These are phyloP conservation scores for Thunnus thynnus DNA, from an alignment of 2,113 vertebrate genomes.

Conservation along the genomic window DNA sequence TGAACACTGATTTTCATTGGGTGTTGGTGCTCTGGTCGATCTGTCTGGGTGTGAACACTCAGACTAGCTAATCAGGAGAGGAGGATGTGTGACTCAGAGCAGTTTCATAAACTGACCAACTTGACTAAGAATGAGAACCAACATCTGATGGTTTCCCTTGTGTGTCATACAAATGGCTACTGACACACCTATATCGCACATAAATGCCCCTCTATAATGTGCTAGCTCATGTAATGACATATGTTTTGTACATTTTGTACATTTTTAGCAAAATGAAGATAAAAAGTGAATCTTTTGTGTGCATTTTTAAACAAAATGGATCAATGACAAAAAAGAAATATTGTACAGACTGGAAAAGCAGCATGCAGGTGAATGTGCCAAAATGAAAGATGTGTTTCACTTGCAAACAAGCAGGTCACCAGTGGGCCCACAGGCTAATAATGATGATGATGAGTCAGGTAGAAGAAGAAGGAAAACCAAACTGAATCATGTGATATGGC, in stretches of 20 bases:
- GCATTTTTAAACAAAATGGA: no score
- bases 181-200: no score
- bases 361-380: not conserved
- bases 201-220: not conserved
- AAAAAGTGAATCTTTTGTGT: no score
- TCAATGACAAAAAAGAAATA: no score
- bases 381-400: slow-evolving; percentile 1
- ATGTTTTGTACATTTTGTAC: not conserved
- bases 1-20: slow-evolving; percentile 70
- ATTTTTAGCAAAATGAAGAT: no score
- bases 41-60: slow-evolving; percentile 47
- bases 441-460: not conserved
- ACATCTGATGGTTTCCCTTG: not conserved
- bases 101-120: slow-evolving; percentile 20
- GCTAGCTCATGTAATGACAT: not conserved
- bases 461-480: not conserved
- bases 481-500: not conserved
- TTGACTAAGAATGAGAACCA: not conserved
- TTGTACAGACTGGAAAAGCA: no score
- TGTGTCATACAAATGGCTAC: not conserved
- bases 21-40: slow-evolving; percentile 36
- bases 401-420: slow-evolving; percentile 15
- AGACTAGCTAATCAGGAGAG: slow-evolving; percentile 53
- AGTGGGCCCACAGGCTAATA: not conserved
- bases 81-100: slow-evolving; percentile 4